Conservation (phyloP, 1,140 invertebrate genomes). For the Samia ricini region DNA sequence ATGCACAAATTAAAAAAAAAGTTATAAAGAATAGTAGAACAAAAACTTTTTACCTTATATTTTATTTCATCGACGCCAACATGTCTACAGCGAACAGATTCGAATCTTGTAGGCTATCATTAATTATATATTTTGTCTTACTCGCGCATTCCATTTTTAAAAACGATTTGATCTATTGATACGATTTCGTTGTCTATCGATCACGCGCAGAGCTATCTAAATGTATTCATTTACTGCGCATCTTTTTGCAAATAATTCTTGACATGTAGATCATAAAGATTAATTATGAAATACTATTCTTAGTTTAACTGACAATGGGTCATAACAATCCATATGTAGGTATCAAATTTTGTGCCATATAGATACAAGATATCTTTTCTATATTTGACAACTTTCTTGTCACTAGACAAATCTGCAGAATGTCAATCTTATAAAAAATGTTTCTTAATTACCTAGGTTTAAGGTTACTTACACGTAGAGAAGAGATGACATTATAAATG, state of each 20-base stretch:
- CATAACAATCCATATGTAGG: background rate
- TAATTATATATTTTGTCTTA: conserved; percentile 77
- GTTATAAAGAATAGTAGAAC: conserved; percentile 55
- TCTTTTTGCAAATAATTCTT: conserved; percentile 68
- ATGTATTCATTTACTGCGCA: conserved; percentile 72
- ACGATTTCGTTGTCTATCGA: conserved; percentile 73
- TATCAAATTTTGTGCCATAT: too few species aligned
- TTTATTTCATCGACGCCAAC: conserved; percentile 74
- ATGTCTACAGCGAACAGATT: conserved; percentile 73
- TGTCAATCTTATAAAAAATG: too few species aligned
- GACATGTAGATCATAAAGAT: conserved; percentile 40
- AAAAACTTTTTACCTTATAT: conserved; percentile 70
- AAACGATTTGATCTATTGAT: conserved; percentile 76
- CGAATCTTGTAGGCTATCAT: conserved; percentile 71
- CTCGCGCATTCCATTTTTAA: conserved; percentile 76
- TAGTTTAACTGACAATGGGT: background rate
- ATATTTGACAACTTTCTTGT: too few species aligned
- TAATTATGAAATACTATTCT: conserved; percentile 29
- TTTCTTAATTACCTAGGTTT: too few species aligned
- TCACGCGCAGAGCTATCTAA: conserved; percentile 68
- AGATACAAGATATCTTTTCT: too few species aligned
- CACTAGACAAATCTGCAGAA: too few species aligned
- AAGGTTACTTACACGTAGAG: too few species aligned
- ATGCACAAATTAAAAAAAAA: conserved; percentile 53
- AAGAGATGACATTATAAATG: too few species aligned